phyloP scores from a whole-genome alignment of 2,888 invertebrate genomes.

The Campoletis raptor region DNA sequence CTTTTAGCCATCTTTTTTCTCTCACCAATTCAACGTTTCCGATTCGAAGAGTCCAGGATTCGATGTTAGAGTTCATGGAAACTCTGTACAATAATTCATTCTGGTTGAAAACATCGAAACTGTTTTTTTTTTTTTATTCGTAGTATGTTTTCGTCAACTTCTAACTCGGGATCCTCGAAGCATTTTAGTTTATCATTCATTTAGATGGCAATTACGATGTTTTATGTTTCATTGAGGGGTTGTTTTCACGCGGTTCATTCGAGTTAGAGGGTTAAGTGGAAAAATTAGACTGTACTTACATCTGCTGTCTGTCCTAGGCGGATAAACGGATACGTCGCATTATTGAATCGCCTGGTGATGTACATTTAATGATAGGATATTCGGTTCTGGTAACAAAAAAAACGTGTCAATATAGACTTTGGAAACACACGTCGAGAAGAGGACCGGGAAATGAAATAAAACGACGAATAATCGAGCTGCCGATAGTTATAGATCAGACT shows the following conservation, averaged over 20 bases:
- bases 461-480: conserved; percentile 47
- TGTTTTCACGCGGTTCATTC: background rate
- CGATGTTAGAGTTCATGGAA: background rate
- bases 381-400: conserved; percentile 13
- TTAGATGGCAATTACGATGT: conserved; percentile 27
- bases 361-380: conserved; percentile 59
- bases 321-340: background rate
- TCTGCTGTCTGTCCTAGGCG: conserved; percentile 16
- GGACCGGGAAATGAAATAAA: background rate
- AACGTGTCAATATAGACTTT: conserved; percentile 64
- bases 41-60: background rate
- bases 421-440: conserved; percentile 46
- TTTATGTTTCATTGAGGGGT: background rate
- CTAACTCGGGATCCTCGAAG: background rate
- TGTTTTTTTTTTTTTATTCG: background rate
- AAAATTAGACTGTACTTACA: conserved; percentile 64
- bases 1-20: background rate
- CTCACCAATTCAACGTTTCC: background rate
- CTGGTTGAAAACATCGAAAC: background rate
- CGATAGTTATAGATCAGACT: conserved; percentile 71
- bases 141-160: background rate
- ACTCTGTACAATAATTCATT: background rate
- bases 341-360: conserved; percentile 50
- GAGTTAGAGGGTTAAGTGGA: conserved; percentile 24
- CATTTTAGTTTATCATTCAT: conserved; percentile 29